phyloP scores from a whole-genome alignment of 2,888 invertebrate species.

The Bimastos eiseni region DNA sequence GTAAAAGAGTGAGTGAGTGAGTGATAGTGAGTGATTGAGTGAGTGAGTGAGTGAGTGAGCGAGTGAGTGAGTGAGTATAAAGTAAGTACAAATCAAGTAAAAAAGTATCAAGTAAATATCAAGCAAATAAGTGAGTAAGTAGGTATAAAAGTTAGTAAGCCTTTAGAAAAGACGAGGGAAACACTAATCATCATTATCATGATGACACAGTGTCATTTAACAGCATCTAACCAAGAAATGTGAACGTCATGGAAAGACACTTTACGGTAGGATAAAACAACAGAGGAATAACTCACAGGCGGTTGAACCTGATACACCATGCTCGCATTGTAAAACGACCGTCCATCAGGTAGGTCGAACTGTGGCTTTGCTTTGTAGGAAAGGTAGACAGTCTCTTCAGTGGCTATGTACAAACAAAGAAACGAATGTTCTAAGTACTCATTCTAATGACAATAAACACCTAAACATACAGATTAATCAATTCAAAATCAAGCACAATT shows the following conservation, averaged over 20 bases:
- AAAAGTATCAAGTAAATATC: too few relatives aligned
- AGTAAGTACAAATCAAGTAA: too few relatives aligned
- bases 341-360: not conserved
- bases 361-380: not conserved
- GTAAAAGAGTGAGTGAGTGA: too few relatives aligned
- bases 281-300: not conserved
- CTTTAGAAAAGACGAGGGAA: too few relatives aligned
- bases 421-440: not conserved
- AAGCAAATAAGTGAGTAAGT: too few relatives aligned
- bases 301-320: not conserved
- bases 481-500: not conserved
- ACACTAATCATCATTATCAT: too few relatives aligned
- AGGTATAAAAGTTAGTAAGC: too few relatives aligned
- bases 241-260: not conserved
- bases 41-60: too few relatives aligned
- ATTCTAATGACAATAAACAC: not conserved
- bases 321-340: not conserved
- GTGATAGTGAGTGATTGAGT: too few relatives aligned
- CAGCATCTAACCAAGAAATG: too few relatives aligned
- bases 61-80: too few relatives aligned
- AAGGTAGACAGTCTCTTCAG: not conserved
- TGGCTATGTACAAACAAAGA: not conserved
- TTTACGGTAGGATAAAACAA: not conserved
- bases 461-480: not conserved
- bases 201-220: too few relatives aligned